Percentiles rank a stretch among this genome's conserved stretches.
Evolutionary conservation across 2,888 invertebrate genomes (phyloP).

Genomic region (Agriopis leucophaearia): DNA sequence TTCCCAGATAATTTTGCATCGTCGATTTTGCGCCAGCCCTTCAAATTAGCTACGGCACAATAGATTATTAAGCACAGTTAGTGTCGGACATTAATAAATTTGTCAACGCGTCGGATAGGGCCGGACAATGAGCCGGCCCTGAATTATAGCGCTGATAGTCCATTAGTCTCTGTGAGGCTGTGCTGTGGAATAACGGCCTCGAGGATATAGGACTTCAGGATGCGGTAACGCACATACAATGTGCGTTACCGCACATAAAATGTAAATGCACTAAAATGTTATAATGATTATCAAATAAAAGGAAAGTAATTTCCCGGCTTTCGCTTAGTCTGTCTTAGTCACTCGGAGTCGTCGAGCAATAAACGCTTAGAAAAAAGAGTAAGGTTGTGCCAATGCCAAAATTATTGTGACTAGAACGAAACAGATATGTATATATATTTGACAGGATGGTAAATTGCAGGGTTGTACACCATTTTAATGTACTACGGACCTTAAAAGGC

Average conservation of each 20-base stretch:
- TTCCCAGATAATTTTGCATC: background rate
- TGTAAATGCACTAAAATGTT: too few species aligned
- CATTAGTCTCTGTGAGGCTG: constrained; percentile 82
- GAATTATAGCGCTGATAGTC: constrained; percentile 79
- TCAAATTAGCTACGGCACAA: constrained; percentile 71
- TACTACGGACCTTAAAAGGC: too few species aligned
- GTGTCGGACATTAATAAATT: constrained; percentile 83
- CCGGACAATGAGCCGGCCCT: constrained; percentile 80
- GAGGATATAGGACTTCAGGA: constrained; percentile 54
- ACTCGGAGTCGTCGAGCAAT: too few species aligned
- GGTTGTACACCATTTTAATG: too few species aligned
- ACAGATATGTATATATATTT: too few species aligned
- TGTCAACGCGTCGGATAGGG: constrained; percentile 82
- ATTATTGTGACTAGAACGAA: too few species aligned
- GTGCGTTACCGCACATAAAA: constrained; percentile 3
- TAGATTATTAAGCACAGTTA: constrained; percentile 75
- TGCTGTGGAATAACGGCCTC: constrained; percentile 76
- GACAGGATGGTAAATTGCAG: too few species aligned
- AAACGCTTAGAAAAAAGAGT: too few species aligned
- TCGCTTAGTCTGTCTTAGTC: too few species aligned
- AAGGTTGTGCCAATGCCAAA: too few species aligned
- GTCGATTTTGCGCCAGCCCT: constrained; percentile 41
- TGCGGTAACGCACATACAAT: constrained; percentile 10
- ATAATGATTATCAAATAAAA: too few species aligned
- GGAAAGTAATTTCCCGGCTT: too few species aligned